phyloP scores from a whole-genome alignment of 2,888 invertebrate species.

The Cephalotes varians region DNA sequence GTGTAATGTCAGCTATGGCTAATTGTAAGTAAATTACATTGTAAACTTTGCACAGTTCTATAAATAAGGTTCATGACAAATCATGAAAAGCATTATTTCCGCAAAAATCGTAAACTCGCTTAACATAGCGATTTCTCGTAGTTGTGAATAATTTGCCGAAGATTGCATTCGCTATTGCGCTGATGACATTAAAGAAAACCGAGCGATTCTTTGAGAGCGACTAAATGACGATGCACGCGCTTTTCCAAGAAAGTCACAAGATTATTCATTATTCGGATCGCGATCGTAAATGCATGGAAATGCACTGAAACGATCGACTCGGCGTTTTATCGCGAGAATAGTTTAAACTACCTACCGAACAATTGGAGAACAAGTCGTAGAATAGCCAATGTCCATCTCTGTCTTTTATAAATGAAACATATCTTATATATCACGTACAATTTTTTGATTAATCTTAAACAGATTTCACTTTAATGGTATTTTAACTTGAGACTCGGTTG shows the following conservation, averaged over 20 bases:
- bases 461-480: not conserved
- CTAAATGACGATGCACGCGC: not conserved
- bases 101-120: slow-evolving; percentile 45
- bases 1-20: slow-evolving; percentile 24
- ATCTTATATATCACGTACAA: not conserved
- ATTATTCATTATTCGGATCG: slow-evolving; percentile 43
- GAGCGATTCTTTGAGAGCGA: slow-evolving; percentile 1
- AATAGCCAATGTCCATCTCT: not conserved
- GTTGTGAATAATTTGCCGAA: slow-evolving; percentile 27
- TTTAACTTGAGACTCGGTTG: not conserved
- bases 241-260: not conserved
- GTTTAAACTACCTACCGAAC: slow-evolving; percentile 15
- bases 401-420: not conserved
- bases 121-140: not conserved
- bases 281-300: slow-evolving; percentile 10
- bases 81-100: slow-evolving; percentile 9
- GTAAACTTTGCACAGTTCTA: slow-evolving; percentile 38
- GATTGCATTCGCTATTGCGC: not conserved
- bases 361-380: not conserved
- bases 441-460: not conserved
- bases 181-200: slow-evolving; percentile 27
- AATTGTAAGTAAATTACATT: slow-evolving; percentile 37
- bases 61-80: slow-evolving; percentile 39
- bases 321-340: slow-evolving; percentile 6
- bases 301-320: slow-evolving; percentile 6